phyloP scores from a whole-genome alignment of 2,113 vertebrate species.

The Eretmochelys imbricata region DNA sequence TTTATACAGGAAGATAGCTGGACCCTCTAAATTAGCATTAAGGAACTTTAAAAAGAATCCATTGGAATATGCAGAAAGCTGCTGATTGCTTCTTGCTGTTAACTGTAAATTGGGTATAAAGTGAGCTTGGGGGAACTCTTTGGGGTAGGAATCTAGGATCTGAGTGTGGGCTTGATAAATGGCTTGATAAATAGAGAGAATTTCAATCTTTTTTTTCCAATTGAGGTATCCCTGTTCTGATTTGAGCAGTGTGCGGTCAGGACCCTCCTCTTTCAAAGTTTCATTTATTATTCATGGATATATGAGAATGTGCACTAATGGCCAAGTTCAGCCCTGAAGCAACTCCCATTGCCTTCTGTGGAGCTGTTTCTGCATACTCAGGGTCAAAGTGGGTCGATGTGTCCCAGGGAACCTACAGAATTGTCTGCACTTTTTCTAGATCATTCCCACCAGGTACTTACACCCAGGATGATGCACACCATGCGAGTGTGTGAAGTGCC shows the following conservation, averaged over 20 bases:
- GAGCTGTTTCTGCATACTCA: background rate
- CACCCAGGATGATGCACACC: background rate
- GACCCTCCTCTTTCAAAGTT: background rate
- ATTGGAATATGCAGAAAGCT: background rate
- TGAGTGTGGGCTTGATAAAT: background rate
- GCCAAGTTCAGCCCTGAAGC: background rate
- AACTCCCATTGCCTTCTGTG: background rate
- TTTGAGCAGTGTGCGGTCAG: background rate
- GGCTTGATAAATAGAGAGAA: background rate
- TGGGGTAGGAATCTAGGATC: background rate
- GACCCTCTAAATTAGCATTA: background rate
- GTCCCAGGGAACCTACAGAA: background rate
- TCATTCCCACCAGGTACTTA: background rate
- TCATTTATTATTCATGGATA: background rate
- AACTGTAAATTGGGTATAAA: background rate
- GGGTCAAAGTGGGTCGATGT: accelerated
- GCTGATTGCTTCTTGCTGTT: background rate
- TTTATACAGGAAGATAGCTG: background rate
- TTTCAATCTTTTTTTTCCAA: background rate
- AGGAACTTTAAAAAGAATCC: background rate
- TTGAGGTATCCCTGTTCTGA: background rate
- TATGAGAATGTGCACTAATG: background rate
- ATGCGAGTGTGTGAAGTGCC: background rate
- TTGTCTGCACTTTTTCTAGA: background rate
- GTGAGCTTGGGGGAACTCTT: background rate